These are phyloP conservation scores for Hassar affinis DNA, from an alignment of 2,113 vertebrate genomes.

Conservation along the genomic window DNA sequence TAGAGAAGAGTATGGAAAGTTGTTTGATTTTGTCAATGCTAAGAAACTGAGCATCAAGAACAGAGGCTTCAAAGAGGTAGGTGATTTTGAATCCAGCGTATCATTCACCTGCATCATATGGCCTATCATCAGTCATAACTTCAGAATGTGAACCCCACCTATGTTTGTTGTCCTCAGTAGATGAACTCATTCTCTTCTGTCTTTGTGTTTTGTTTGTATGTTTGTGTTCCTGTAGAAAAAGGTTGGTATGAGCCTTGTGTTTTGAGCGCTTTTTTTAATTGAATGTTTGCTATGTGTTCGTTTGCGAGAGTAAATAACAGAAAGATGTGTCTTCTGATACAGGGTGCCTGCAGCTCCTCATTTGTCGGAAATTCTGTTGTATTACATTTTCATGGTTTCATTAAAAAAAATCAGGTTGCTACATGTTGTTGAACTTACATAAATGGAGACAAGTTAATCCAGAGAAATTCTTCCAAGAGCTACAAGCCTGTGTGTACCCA, in stretches of 20 bases:
- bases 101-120: not conserved
- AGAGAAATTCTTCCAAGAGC: not conserved
- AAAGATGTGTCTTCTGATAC: not conserved
- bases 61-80: slow-evolving; percentile 95
- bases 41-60: slow-evolving; percentile 99
- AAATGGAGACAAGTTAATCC: not conserved
- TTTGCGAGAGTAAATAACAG: slow-evolving; percentile 15
- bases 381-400: not conserved
- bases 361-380: not conserved
- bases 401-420: not conserved
- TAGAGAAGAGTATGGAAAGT: slow-evolving; percentile 96
- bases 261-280: slow-evolving; percentile 29
- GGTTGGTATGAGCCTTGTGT: slow-evolving; percentile 49
- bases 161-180: not conserved
- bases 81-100: not conserved
- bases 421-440: not conserved
- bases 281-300: slow-evolving; percentile 36
- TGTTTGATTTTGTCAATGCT: slow-evolving; percentile 96
- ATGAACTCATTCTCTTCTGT: slow-evolving; percentile 40
- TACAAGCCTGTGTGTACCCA: not conserved
- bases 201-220: slow-evolving; percentile 49
- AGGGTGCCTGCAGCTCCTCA: slow-evolving; percentile 4
- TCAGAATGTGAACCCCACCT: slow-evolving; percentile 6
- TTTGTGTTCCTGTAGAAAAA: slow-evolving; percentile 54
- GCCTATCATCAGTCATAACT: not conserved